Conservation (phyloP, 2,113 vertebrate species). For the Hippocampus mohnikei region DNA sequence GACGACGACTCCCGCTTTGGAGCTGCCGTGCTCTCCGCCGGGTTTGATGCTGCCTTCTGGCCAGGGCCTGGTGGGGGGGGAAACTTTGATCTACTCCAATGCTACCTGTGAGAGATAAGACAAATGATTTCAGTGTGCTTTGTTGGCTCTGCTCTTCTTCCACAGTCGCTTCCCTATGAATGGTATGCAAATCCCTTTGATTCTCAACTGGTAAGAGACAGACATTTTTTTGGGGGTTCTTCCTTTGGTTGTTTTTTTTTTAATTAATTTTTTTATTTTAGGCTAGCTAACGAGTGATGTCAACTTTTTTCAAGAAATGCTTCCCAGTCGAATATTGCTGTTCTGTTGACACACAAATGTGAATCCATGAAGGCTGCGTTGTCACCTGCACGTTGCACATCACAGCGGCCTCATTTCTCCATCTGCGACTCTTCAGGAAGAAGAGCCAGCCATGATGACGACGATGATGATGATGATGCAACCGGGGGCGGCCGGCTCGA, state of each 20-base stretch:
- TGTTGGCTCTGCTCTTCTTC: not conserved
- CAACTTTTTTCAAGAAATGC: too few relatives aligned
- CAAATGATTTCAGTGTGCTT: not conserved
- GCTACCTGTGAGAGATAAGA: not conserved
- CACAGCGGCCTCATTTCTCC: too few relatives aligned
- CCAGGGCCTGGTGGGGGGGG: not conserved
- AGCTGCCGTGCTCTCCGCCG: not conserved
- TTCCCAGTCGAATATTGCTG: too few relatives aligned
- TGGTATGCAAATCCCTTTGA: not conserved
- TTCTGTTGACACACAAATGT: too few relatives aligned
- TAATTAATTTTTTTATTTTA: too few relatives aligned
- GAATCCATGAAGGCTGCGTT: too few relatives aligned
- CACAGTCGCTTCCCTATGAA: not conserved
- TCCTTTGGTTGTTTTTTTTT: too few relatives aligned
- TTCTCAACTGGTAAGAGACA: not conserved
- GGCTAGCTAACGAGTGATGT: too few relatives aligned
- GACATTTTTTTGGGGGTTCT: too few relatives aligned
- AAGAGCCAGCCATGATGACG: not conserved
- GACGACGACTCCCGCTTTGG: not conserved
- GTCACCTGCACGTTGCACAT: too few relatives aligned
- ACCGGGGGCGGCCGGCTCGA: not conserved
- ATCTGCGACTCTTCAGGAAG: not conserved
- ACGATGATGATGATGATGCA: not conserved
- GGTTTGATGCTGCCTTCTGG: slow-evolving; percentile 2
- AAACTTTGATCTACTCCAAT: too few relatives aligned